A percentile compares a stretch with the other conserved stretches of the same genome.
Evolutionary conservation across 2,888 invertebrate species (phyloP).

Genomic region (Diarsia rubi): DNA sequence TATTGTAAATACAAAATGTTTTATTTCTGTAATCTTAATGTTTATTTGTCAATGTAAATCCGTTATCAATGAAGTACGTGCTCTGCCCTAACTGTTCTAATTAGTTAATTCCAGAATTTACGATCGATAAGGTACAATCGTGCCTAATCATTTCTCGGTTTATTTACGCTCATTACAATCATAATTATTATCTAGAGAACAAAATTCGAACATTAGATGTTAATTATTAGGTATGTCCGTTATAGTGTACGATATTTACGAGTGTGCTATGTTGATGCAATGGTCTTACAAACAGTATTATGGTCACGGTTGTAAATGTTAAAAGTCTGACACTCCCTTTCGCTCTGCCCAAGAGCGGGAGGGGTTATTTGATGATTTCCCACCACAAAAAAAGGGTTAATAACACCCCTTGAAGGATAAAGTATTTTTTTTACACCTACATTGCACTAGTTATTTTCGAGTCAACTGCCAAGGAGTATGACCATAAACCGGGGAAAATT

Average conservation of each 20-base stretch:
- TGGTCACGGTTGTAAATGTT: not conserved
- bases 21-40: not conserved
- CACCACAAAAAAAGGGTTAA: not conserved
- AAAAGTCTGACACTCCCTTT: no score
- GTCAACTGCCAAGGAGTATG: no score
- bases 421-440: not conserved
- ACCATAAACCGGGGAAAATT: not conserved
- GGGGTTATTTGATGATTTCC: no score
- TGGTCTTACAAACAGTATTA: not conserved
- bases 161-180: not conserved
- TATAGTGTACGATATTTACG: not conserved
- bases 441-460: not conserved
- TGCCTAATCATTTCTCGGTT: constrained; percentile 18
- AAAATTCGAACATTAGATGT: constrained; percentile 18
- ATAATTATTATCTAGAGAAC: not conserved
- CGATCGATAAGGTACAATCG: constrained; percentile 20
- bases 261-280: not conserved
- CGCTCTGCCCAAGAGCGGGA: no score
- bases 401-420: not conserved
- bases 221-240: not conserved
- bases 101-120: constrained; percentile 43
- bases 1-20: not conserved
- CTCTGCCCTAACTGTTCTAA: constrained; percentile 12
- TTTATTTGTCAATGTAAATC: constrained; percentile 16
- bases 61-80: constrained; percentile 29